Base-by-base conservation (phyloP, 2,113 vertebrate species). In the Mormoops blainvillei region DNA sequence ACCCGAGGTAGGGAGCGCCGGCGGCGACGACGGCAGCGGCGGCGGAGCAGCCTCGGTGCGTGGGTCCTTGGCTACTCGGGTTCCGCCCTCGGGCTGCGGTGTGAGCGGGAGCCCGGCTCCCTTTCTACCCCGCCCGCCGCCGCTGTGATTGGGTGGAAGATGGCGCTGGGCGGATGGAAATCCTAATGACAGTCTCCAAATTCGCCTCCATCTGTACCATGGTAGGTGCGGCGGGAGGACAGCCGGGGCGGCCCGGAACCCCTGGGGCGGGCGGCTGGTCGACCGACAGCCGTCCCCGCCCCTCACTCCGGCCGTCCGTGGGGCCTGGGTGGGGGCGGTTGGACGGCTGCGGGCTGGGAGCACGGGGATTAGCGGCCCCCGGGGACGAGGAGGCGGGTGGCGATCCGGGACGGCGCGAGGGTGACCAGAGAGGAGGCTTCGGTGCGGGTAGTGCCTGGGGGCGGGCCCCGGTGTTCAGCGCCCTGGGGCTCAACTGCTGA, bases 201-300 rank as follows among this genome's bases (percentile, higher is more conserved):
- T 99, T 99, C 99, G 99, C 99, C 98, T 99, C 99, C 98, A 99
- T 99, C 99, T 99, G 99, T 99, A 99, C 99, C 99, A 99, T 99
- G 99, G 99, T 99, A 98, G 99, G 99, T 98, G 91, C 86, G n/a
- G 89, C 85, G 38, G 38, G 65, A 15, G 84, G 31, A 48, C 28
- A 19, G 73, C 33, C 36, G 71, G 92, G 52, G 58, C 31, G 52
- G 74, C 89, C 22, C 24, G 48, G 80, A 52, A 20, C 41, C 28
- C 20, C 77, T 15, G 7, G 31, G 24, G 61, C 58, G 10, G 58
- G 43, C 48, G 26, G 71, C n/a, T 33, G 41, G 68, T 22, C 11
- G 38, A 71, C 74, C 50, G 54, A 10, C 33, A 2, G 31, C 33
- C 5, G 61, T 26, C 36, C 19, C 70, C 50, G 83, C 18, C 54